A percentile compares a stretch with the other conserved stretches of the same genome.
These are phyloP conservation scores for Philypnodon macrostomus DNA, from an alignment of 2,797 vertebrate genomes.

Conservation along the genomic window DNA sequence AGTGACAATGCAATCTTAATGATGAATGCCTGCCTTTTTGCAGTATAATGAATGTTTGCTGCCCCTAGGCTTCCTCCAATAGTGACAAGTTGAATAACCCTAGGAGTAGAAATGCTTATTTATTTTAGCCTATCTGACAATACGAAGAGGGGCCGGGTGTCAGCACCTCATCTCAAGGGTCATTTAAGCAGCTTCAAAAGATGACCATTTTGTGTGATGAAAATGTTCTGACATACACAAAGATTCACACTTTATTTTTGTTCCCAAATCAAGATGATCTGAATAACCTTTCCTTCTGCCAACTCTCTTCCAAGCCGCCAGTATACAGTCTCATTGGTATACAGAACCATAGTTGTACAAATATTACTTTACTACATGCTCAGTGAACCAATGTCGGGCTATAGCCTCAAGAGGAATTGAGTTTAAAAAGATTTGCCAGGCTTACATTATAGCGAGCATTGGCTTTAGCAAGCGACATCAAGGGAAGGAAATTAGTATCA, in stretches of 20 bases:
- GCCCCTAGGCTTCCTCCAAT: conserved; percentile 31
- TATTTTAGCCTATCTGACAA: neutral
- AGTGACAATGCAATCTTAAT: conserved; percentile 37
- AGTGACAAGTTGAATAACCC: conserved; percentile 30
- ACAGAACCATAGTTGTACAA: conserved; percentile 41
- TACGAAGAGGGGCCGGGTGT: neutral
- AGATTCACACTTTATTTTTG: conserved; percentile 17
- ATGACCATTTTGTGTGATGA: conserved; percentile 1
- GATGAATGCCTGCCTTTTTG: conserved; percentile 37
- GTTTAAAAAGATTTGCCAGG: conserved; percentile 40
- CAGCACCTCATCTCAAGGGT: neutral
- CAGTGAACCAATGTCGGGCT: conserved; percentile 39
- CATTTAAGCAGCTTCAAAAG: neutral
- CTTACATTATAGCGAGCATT: conserved; percentile 26
- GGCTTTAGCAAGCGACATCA: conserved; percentile 13
- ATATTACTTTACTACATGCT: conserved; percentile 35
- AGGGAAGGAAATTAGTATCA: conserved; percentile 33
- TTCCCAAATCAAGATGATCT: conserved; percentile 14
- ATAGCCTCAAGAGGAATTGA: conserved; percentile 26
- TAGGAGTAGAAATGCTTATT: conserved; percentile 18
- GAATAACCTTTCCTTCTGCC: conserved; percentile 21
- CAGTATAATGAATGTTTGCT: conserved; percentile 38
- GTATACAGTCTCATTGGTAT: conserved; percentile 27
- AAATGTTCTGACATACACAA: neutral
- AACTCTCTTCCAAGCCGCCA: conserved; percentile 23